Conservation (phyloP, 2,888 invertebrate genomes). For the Amaurobius ferox region DNA sequence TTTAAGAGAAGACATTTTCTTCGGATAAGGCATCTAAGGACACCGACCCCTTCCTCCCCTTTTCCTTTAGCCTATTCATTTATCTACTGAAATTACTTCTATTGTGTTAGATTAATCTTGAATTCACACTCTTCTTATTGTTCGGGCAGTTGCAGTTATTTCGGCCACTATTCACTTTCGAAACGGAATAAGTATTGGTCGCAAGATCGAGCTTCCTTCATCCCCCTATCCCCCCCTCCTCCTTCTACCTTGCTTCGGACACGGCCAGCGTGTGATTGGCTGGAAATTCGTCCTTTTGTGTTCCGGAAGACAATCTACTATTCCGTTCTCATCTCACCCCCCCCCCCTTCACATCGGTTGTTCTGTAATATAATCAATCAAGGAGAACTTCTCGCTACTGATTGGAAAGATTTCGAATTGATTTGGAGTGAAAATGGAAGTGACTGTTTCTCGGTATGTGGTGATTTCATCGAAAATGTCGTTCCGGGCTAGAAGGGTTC, state of each 20-base stretch:
- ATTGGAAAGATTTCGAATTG: neutral
- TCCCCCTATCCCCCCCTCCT: neutral
- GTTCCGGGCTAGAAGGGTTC: too few species aligned
- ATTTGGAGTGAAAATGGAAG: too few species aligned
- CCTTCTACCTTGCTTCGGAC: neutral
- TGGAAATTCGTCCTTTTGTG: constrained; percentile 11
- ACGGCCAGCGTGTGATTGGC: neutral
- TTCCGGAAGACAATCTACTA: neutral
- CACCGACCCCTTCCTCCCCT: too few species aligned
- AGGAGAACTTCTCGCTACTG: neutral
- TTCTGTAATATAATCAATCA: neutral
- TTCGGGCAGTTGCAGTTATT: neutral
- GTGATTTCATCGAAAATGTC: too few species aligned
- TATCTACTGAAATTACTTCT: neutral
- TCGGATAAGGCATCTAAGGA: too few species aligned
- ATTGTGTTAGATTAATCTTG: neutral
- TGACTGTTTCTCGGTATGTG: too few species aligned
- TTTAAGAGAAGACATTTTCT: too few species aligned
- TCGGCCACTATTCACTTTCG: neutral
- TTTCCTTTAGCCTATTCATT: neutral
- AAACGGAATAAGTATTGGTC: constrained; percentile 1
- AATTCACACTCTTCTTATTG: neutral
- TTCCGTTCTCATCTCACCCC: neutral
- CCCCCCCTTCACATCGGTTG: neutral
- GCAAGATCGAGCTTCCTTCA: neutral